Evolutionary conservation across 2,797 vertebrate species (phyloP).

Genomic region (Eulemur mongoz): DNA sequence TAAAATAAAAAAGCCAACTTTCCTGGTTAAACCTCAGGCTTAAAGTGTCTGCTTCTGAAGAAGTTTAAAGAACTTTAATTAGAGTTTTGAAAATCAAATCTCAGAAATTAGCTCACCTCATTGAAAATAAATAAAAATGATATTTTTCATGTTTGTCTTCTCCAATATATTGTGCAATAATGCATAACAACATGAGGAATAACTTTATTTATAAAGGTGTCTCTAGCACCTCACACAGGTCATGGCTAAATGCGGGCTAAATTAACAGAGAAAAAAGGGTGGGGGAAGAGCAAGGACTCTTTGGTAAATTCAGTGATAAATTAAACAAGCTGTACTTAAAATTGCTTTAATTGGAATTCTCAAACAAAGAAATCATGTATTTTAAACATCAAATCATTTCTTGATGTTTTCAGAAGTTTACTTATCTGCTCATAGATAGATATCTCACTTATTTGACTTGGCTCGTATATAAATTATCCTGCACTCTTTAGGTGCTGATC

Average conservation of each 20-base stretch:
- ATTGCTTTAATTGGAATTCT: background rate
- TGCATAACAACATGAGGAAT: background rate
- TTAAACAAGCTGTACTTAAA: background rate
- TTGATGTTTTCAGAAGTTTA: background rate
- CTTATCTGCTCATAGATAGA: background rate
- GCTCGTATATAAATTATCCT: background rate
- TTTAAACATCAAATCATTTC: background rate
- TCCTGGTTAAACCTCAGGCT: background rate
- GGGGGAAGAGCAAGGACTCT: background rate
- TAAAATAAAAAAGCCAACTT: background rate
- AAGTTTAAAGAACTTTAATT: background rate
- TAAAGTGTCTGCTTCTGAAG: background rate
- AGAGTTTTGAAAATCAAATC: background rate
- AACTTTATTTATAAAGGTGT: background rate
- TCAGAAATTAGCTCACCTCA: background rate
- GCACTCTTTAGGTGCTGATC: background rate
- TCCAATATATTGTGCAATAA: background rate
- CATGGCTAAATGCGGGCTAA: background rate
- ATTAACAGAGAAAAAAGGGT: background rate
- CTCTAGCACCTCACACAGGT: background rate
- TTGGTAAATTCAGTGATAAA: background rate
- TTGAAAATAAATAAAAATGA: background rate
- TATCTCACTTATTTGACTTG: background rate
- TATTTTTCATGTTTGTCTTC: background rate
- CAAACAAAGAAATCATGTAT: background rate